phyloP scores from a whole-genome alignment of 2,888 invertebrate genomes.

The Drosophila rubida region DNA sequence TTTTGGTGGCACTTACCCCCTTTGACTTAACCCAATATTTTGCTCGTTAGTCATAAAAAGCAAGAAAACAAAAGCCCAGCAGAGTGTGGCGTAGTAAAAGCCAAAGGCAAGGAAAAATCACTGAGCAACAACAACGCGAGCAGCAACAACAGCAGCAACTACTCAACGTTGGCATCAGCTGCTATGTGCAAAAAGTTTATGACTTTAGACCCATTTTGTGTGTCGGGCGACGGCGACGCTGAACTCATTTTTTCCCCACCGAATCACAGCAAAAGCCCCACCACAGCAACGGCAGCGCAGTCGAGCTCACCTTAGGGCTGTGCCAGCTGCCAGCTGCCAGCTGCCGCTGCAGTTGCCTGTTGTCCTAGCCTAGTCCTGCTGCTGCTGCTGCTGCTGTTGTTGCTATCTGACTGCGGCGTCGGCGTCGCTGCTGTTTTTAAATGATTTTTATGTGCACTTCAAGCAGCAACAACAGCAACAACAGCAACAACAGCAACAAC shows the following conservation, averaged over 20 bases:
- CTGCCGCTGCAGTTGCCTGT: constrained; percentile 17
- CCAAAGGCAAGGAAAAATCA: constrained; percentile 78
- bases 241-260: constrained; percentile 57
- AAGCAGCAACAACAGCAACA: constrained; percentile 40
- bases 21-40: constrained; percentile 79
- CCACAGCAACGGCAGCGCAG: constrained; percentile 3
- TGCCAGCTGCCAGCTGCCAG: constrained; percentile 17
- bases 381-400: constrained; percentile 6
- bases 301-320: constrained; percentile 56
- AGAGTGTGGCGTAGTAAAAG: constrained; percentile 75
- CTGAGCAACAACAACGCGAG: constrained; percentile 56
- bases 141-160: constrained; percentile 32
- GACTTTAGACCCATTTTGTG: constrained; percentile 82
- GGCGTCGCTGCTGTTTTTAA: constrained; percentile 68
- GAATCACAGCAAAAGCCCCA: constrained; percentile 57
- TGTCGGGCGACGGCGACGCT: constrained; percentile 53
- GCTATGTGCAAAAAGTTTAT: constrained; percentile 77
- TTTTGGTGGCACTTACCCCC: background rate
- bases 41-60: constrained; percentile 74
- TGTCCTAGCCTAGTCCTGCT: constrained; percentile 2
- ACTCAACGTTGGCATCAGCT: constrained; percentile 73
- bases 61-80: constrained; percentile 66
- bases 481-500: constrained; percentile 22
- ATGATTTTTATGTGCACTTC: constrained; percentile 79
- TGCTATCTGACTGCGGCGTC: constrained; percentile 39